Base-by-base conservation (phyloP, 1,140 invertebrate genomes). In the Papilio dardanus region DNA sequence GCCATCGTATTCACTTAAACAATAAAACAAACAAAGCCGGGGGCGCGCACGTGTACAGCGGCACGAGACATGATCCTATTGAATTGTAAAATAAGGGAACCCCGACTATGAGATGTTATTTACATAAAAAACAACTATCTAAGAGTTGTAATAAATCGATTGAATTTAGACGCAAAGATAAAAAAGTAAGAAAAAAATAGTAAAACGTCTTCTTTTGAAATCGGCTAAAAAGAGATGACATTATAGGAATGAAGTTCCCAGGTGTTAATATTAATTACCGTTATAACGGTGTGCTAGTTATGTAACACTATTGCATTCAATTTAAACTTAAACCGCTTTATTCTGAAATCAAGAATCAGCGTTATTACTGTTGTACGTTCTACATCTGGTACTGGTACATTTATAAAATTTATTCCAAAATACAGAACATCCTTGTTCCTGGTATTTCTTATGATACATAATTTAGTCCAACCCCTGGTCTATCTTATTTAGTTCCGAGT, bases 41-140 rank as follows among this genome's bases (percentile, higher is more conserved):
- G n/a, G 42, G 42, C 42, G 42, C 42, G 42, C 42, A 46, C n/a
- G 42, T 46, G 42, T 46, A n/a, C 42, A n/a, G 42, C 42, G 42
- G 16, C 42, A 16, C 16, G 35, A 37, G 35, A 46, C n/a, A n/a
- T 7, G 16, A 16, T 46, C n/a, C n/a, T 46, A 46, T 46, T 46
- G 42, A 46, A 46, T 46, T 46, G 42, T 46, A 46, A 46, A 46
- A 46, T n/a, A 46, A 46, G 42, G 42, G 42, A 46, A n/a, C 16
- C 4, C n/a, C 42, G 42, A n/a, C 16, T 16, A 46, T 16, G n/a
- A 46, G 42, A 46, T 42, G 40, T n/a, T 16, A 46, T 46, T 46
- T 46, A 46, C 42, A 46, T 46, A 46, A 19, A 46, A 46, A 46
- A 46, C 35, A 37, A 3, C 7, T 46, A 46, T 42, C 40, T 46